These are phyloP conservation scores for Diceros bicornis DNA, from an alignment of 2,797 vertebrate species.

Conservation along the genomic window DNA sequence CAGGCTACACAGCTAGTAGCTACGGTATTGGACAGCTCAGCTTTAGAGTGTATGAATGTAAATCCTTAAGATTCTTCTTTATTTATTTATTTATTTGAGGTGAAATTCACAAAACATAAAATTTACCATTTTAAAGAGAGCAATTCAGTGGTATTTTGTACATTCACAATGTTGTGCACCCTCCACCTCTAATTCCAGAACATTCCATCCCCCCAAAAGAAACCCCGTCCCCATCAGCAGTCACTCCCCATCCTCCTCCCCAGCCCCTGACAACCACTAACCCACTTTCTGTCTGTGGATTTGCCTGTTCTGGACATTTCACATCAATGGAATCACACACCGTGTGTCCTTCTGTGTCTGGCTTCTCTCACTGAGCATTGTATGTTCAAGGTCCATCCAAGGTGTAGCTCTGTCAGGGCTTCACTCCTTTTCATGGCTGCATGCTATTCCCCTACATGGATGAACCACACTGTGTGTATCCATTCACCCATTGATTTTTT, in stretches of 20 bases:
- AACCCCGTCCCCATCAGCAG: rapidly evolving
- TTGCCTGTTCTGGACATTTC: neutral
- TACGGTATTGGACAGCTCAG: neutral
- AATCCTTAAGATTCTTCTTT: neutral
- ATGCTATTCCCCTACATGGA: rapidly evolving
- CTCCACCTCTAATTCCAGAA: neutral
- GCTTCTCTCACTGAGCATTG: neutral
- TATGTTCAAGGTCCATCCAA: neutral
- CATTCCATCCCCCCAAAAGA: neutral
- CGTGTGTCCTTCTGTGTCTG: neutral
- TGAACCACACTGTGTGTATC: neutral
- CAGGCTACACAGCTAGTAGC: neutral
- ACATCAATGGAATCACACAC: rapidly evolving
- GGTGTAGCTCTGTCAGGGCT: neutral
- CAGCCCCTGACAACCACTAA: neutral
- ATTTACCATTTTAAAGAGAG: neutral
- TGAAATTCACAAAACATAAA: neutral
- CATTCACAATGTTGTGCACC: neutral
- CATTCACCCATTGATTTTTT: neutral
- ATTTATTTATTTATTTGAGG: neutral
- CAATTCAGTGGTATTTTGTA: neutral
- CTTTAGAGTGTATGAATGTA: neutral
- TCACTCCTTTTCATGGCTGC: neutral
- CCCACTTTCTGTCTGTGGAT: neutral
- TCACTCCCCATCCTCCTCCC: neutral